Conservation (phyloP, 2,797 vertebrate species). For the Myotis myotis region DNA sequence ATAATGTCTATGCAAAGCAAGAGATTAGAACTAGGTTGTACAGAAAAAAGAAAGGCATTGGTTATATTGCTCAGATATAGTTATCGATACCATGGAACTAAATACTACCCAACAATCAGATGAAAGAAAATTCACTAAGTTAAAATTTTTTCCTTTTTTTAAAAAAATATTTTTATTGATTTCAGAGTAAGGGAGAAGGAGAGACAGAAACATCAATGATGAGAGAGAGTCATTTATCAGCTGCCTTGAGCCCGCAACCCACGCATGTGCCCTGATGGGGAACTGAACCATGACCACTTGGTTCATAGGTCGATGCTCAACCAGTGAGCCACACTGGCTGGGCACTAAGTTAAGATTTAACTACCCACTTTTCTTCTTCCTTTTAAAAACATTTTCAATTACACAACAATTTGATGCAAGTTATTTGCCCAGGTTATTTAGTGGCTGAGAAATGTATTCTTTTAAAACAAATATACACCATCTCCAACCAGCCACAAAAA, state of each 20-base stretch:
- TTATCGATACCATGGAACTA: constrained; percentile 5
- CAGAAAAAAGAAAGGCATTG: constrained; percentile 30
- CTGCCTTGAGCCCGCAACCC: too few species aligned
- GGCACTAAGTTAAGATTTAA: constrained; percentile 44
- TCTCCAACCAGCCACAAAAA: neutral
- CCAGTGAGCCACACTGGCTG: too few species aligned
- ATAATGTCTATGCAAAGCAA: constrained; percentile 16
- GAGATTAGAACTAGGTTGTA: neutral
- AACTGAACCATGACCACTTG: too few species aligned
- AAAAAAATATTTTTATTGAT: too few species aligned
- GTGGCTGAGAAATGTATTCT: neutral
- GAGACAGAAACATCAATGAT: too few species aligned
- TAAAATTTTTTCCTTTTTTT: neutral
- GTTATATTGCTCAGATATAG: constrained; percentile 23
- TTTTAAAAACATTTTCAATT: constrained; percentile 40
- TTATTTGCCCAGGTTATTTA: neutral
- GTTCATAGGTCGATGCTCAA: too few species aligned
- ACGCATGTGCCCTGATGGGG: too few species aligned
- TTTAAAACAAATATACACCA: constrained; percentile 44
- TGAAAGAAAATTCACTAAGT: constrained; percentile 32
- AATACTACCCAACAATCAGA: neutral
- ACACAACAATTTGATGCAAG: neutral
- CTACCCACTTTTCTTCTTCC: neutral
- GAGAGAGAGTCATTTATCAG: too few species aligned
- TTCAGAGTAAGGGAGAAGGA: too few species aligned